A percentile compares a stretch with the other conserved stretches of the same genome.
Evolutionary conservation across 2,888 invertebrate species (phyloP).

Genomic region (Acanthococcus lagerstroemiae): DNA sequence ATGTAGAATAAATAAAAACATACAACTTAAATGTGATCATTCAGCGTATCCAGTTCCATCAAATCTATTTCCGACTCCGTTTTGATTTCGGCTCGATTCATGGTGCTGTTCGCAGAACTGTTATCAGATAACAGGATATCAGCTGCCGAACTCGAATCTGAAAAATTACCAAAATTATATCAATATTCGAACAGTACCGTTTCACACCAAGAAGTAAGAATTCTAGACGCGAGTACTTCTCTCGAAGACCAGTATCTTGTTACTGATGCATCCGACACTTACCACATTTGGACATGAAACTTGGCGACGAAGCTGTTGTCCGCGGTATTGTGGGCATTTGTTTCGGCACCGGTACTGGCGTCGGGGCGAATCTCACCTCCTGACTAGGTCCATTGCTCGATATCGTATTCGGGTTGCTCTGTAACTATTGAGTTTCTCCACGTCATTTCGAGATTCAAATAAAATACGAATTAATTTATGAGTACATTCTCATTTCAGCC

Average conservation of each 20-base stretch:
- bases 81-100: conserved; percentile 4
- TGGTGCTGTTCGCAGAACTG: not conserved
- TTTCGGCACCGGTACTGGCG: no score
- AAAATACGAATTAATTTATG: no score
- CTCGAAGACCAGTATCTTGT: no score
- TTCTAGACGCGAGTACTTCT: no score
- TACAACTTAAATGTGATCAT: not conserved
- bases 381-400: no score
- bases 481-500: no score
- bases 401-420: no score
- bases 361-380: no score
- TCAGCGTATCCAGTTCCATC: conserved; percentile 2
- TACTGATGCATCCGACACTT: no score
- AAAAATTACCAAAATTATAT: not conserved
- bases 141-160: not conserved
- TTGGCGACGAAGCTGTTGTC: conserved; percentile 3
- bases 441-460: no score
- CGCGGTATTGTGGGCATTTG: conserved; percentile 26
- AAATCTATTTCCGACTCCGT: conserved; percentile 23
- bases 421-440: no score
- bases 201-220: not conserved
- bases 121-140: conserved; percentile 11
- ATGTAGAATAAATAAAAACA: no score
- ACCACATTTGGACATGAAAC: conserved; percentile 9
- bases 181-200: not conserved